A percentile compares a stretch with the other conserved stretches of the same genome.
Evolutionary conservation across 2,888 invertebrate species (phyloP).

Genomic region (Schrankia costaestrigalis): DNA sequence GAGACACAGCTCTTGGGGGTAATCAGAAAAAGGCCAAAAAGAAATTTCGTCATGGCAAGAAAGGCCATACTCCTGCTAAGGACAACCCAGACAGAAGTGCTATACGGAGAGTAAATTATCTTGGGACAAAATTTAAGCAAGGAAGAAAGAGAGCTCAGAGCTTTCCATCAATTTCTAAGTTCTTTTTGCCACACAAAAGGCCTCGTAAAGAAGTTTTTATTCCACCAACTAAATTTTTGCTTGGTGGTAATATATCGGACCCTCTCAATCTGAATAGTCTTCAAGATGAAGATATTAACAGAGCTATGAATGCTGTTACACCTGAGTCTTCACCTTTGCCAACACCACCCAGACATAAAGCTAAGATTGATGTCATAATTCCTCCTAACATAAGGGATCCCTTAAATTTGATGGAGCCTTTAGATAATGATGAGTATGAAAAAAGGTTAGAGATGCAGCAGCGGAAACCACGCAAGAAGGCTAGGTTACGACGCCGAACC

Average conservation of each 20-base stretch:
- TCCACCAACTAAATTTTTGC: conserved; percentile 94
- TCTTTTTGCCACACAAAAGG: conserved; percentile 87
- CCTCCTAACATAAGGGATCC: conserved; percentile 97
- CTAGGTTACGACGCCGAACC: conserved; percentile 78
- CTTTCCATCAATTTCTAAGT: conserved; percentile 85
- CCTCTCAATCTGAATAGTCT: conserved; percentile 96
- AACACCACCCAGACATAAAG: conserved; percentile 89
- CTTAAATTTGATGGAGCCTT: conserved; percentile 89
- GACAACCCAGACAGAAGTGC: conserved; percentile 63
- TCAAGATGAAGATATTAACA: conserved; percentile 88
- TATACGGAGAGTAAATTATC: conserved; percentile 65
- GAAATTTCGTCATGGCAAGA: conserved; percentile 71
- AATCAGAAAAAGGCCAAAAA: conserved; percentile 67
- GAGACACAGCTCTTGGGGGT: conserved; percentile 43
- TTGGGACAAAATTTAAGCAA: conserved; percentile 71
- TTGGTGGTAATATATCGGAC: conserved; percentile 97
- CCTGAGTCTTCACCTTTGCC: conserved; percentile 95
- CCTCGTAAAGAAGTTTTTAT: conserved; percentile 88
- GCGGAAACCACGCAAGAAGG: conserved; percentile 84
- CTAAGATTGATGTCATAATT: conserved; percentile 93
- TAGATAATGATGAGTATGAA: conserved; percentile 91
- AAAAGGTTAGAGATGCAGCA: conserved; percentile 86
- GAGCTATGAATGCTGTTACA: conserved; percentile 93
- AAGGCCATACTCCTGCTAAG: conserved; percentile 61
- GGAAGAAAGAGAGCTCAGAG: conserved; percentile 85